These are phyloP conservation scores for Parazoanthus atlanticus DNA, from an alignment of 92 coral and sea anemone genomes.

Conservation along the genomic window DNA sequence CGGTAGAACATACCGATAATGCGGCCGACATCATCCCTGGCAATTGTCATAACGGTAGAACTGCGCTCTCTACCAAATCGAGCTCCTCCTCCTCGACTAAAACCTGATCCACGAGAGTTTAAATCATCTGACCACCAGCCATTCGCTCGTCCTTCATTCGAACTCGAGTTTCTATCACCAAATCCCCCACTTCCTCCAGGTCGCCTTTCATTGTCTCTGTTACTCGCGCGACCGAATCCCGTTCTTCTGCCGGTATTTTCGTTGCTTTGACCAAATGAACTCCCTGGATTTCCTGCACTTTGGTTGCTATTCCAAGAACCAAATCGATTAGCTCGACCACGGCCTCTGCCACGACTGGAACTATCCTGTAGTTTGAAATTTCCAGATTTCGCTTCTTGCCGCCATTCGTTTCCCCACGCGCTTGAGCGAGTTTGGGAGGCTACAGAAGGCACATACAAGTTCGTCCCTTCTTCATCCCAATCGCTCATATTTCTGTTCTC, in stretches of 20 bases:
- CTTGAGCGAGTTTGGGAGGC: background rate
- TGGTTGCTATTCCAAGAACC: conserved; percentile 32
- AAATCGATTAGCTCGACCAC: conserved; percentile 38
- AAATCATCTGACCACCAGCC: conserved; percentile 36
- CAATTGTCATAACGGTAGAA: background rate
- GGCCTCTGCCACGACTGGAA: conserved; percentile 37
- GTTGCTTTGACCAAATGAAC: background rate
- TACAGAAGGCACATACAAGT: background rate
- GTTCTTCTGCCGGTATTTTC: conserved; percentile 7
- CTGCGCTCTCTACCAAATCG: conserved; percentile 4
- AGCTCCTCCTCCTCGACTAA: conserved; percentile 15
- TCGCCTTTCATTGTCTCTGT: background rate
- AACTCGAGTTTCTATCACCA: background rate
- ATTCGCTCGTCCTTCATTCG: conserved; percentile 9
- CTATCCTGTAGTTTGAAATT: background rate
- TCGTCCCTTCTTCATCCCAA: conserved; percentile 37
- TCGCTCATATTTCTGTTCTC: conserved; percentile 18
- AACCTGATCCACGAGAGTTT: background rate
- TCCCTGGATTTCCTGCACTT: background rate
- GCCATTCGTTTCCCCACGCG: conserved; percentile 34
- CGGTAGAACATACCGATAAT: conserved; percentile 26
- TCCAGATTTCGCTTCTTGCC: conserved; percentile 30
- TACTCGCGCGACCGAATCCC: conserved; percentile 24
- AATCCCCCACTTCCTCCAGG: conserved; percentile 4
- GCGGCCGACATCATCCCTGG: conserved; percentile 15